These are phyloP conservation scores for Lophura nycthemera DNA, from an alignment of 2,113 vertebrate species.

Conservation along the genomic window DNA sequence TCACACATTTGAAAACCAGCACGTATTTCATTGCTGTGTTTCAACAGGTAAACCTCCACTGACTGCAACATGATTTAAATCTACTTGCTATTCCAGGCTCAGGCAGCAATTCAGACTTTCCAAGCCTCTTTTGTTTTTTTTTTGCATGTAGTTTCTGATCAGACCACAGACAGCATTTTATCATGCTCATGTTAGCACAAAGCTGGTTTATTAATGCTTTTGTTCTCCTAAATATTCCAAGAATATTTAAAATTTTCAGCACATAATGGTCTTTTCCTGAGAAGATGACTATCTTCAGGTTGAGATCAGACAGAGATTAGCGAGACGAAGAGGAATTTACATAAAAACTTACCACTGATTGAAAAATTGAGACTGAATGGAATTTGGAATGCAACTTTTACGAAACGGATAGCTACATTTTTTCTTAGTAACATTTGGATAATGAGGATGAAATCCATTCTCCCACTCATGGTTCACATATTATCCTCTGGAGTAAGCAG, in stretches of 20 bases:
- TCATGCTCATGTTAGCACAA: not conserved
- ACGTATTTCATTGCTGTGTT: not conserved
- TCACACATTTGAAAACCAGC: not conserved
- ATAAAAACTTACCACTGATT: not conserved
- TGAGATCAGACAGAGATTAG: not conserved
- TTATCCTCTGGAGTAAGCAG: not conserved
- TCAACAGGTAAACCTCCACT: not conserved
- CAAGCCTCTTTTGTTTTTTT: not conserved
- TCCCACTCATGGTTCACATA: not conserved
- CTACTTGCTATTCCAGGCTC: not conserved
- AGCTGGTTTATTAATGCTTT: not conserved
- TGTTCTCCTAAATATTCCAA: not conserved
- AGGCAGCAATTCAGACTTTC: not conserved
- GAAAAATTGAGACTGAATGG: not conserved
- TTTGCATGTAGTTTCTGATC: not conserved
- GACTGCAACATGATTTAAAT: not conserved
- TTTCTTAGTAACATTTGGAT: not conserved
- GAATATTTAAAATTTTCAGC: not conserved
- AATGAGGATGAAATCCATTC: not conserved
- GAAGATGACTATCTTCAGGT: not conserved
- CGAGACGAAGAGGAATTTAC: not conserved
- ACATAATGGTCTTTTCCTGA: not conserved
- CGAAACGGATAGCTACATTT: not conserved
- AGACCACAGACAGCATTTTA: not conserved
- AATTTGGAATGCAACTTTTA: not conserved